Evolutionary conservation across 2,113 vertebrate genomes (phyloP).

Genomic region (Protobothrops mucrosquamatus): DNA sequence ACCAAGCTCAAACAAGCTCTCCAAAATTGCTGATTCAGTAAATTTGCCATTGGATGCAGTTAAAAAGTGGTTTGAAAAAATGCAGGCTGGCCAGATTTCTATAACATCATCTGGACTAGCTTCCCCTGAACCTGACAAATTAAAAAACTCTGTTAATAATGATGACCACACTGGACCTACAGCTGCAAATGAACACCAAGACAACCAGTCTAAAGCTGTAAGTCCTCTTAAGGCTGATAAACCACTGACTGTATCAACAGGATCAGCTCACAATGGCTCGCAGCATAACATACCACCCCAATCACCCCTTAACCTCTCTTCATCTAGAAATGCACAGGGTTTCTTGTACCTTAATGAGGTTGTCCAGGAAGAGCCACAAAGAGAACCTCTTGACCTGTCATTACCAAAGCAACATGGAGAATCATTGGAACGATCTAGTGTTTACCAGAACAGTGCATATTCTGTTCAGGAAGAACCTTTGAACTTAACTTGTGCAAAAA

Average conservation of each 20-base stretch:
- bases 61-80: slow-evolving; percentile 98
- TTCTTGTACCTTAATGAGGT: slow-evolving; percentile 73
- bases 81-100: slow-evolving; percentile 90
- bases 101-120: slow-evolving; percentile 81
- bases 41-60: slow-evolving; percentile 89
- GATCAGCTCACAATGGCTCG: slow-evolving; percentile 66
- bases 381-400: slow-evolving; percentile 94
- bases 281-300: slow-evolving; percentile 77
- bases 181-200: slow-evolving; percentile 53
- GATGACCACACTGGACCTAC: slow-evolving; percentile 50
- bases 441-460: slow-evolving; percentile 81
- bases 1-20: slow-evolving; percentile 89
- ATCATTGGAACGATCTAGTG: slow-evolving; percentile 76
- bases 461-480: slow-evolving; percentile 93
- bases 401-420: slow-evolving; percentile 92
- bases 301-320: slow-evolving; percentile 89
- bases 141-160: slow-evolving; percentile 35
- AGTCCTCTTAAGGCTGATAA: slow-evolving; percentile 51
- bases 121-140: slow-evolving; percentile 76
- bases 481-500: slow-evolving; percentile 98
- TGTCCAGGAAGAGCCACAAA: slow-evolving; percentile 83
- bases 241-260: slow-evolving; percentile 59
- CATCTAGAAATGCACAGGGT: slow-evolving; percentile 79
- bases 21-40: slow-evolving; percentile 94
- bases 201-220: slow-evolving; percentile 51